These are phyloP conservation scores for Cheilosia scutellata DNA, from an alignment of 2,888 invertebrate species.

Conservation along the genomic window DNA sequence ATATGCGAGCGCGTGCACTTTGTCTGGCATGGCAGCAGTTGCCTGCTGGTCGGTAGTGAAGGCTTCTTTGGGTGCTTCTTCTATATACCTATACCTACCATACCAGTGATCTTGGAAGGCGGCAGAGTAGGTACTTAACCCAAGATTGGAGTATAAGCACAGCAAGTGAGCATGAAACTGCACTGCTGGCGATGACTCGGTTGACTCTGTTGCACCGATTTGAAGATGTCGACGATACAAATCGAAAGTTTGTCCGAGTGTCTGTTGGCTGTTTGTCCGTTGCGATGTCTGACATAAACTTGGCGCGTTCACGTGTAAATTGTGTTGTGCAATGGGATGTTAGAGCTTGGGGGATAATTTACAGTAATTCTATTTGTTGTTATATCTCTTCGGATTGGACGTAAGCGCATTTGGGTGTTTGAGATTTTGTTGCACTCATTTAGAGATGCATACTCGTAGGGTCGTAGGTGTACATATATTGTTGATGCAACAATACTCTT, in stretches of 20 bases:
- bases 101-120: conserved; percentile 16
- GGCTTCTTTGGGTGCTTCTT: conserved; percentile 32
- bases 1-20: conserved; percentile 71
- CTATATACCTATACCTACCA: not conserved
- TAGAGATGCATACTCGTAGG: no score
- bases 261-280: conserved; percentile 69
- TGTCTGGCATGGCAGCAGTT: conserved; percentile 41
- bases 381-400: not conserved
- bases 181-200: conserved; percentile 44
- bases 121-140: conserved; percentile 37
- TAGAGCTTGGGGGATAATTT: conserved; percentile 35
- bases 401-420: not conserved
- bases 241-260: conserved; percentile 71
- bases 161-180: conserved; percentile 27
- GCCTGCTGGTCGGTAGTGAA: conserved; percentile 3
- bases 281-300: conserved; percentile 68
- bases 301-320: conserved; percentile 66
- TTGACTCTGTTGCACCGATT: conserved; percentile 59
- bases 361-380: conserved; percentile 7
- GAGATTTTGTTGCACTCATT: no score
- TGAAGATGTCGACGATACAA: conserved; percentile 65
- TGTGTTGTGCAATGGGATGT: conserved; percentile 55
- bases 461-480: no score
- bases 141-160: conserved; percentile 40
- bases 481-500: no score